Percentiles rank a stretch among this genome's conserved stretches.
phyloP scores from a whole-genome alignment of 1,140 invertebrate genomes.

The Drosophila fuyamai region DNA sequence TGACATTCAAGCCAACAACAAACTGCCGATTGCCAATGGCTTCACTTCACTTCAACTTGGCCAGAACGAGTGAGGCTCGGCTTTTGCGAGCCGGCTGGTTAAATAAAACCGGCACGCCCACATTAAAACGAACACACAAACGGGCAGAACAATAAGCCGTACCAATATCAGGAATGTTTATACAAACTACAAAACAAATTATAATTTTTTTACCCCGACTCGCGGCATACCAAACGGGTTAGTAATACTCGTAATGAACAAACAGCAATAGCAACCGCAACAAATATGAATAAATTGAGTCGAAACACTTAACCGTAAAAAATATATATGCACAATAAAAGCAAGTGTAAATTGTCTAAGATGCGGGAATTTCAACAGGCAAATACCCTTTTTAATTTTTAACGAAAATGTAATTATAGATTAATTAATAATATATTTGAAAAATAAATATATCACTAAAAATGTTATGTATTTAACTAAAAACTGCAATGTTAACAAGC shows the following conservation, averaged over 20 bases:
- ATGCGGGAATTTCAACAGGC: neutral
- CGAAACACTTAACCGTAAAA: slow-evolving; percentile 50
- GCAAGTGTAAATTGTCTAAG: neutral
- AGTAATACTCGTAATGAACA: slow-evolving; percentile 56
- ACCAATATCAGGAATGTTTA: slow-evolving; percentile 47
- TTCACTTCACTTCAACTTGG: slow-evolving; percentile 15
- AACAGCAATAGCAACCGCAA: slow-evolving; percentile 32
- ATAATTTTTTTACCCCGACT: slow-evolving; percentile 32
- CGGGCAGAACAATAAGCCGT: slow-evolving; percentile 37
- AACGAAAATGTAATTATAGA: no score
- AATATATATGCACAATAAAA: slow-evolving; percentile 28
- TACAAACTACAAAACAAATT: slow-evolving; percentile 57
- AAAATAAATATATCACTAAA: neutral
- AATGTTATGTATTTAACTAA: neutral
- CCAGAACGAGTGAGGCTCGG: slow-evolving; percentile 37
- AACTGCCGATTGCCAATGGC: slow-evolving; percentile 1
- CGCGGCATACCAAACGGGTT: slow-evolving; percentile 63
- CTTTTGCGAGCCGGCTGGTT: slow-evolving; percentile 34
- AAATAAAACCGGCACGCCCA: slow-evolving; percentile 61
- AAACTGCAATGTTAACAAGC: no score
- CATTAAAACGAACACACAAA: slow-evolving; percentile 19
- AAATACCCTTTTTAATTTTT: slow-evolving; percentile 10
- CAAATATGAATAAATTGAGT: slow-evolving; percentile 57
- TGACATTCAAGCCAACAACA: slow-evolving; percentile 34
- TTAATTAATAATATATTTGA: neutral